phyloP scores from a whole-genome alignment of 92 coral and sea anemone species.

The Blastomussa wellsi region DNA sequence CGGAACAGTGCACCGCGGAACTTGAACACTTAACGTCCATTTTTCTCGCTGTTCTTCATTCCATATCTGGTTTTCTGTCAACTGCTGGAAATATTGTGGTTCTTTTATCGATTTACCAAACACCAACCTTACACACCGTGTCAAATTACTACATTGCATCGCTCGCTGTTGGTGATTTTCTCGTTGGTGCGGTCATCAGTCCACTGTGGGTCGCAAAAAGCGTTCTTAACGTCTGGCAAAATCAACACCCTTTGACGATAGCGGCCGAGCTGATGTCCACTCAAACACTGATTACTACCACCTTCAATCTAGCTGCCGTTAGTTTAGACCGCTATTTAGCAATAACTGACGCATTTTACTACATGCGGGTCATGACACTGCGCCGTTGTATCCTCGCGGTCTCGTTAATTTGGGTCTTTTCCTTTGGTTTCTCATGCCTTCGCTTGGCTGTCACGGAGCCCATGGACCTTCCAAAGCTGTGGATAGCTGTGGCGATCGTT shows the following conservation, averaged over 20 bases:
- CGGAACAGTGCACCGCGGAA: constrained; percentile 53
- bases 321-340: constrained; percentile 76
- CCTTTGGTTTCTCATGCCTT: constrained; percentile 55
- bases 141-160: constrained; percentile 80
- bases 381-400: constrained; percentile 45
- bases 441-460: constrained; percentile 61
- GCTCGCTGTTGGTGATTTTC: constrained; percentile 72
- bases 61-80: constrained; percentile 64
- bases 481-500: constrained; percentile 61
- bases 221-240: constrained; percentile 71
- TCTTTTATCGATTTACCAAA: constrained; percentile 56
- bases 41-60: constrained; percentile 52
- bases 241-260: constrained; percentile 58
- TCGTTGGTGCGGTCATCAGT: constrained; percentile 65
- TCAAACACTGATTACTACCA: constrained; percentile 72
- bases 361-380: constrained; percentile 48
- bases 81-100: constrained; percentile 63
- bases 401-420: constrained; percentile 58
- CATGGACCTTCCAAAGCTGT: constrained; percentile 64
- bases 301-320: constrained; percentile 66
- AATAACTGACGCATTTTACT: constrained; percentile 55
- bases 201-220: constrained; percentile 79
- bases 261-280: constrained; percentile 73
- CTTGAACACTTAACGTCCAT: constrained; percentile 35
- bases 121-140: constrained; percentile 56